Conservation (phyloP, 2,113 vertebrate species). For the Hippocampus comes region DNA sequence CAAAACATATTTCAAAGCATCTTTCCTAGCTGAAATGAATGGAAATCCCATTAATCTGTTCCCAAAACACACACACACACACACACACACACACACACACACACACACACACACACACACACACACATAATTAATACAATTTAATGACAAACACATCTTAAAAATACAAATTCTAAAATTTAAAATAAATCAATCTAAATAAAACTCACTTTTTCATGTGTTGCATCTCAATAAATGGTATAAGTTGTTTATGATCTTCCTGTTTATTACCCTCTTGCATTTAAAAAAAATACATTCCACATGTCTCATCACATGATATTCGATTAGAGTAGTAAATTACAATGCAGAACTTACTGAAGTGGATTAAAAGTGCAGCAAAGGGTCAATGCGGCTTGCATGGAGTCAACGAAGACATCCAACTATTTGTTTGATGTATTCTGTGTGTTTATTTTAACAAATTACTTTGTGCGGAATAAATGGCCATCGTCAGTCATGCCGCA, state of each 20-base stretch:
- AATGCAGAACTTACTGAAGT: not conserved
- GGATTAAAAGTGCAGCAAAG: not conserved
- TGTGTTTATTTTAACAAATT: conserved; percentile 16
- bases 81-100: no score
- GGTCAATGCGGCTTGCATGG: not conserved
- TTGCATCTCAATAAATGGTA: not conserved
- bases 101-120: no score
- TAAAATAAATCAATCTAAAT: no score
- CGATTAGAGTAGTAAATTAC: no score
- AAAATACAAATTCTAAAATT: not conserved
- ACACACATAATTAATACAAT: no score
- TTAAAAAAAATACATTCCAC: no score
- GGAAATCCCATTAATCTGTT: no score
- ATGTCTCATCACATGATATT: no score
- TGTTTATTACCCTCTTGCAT: not conserved
- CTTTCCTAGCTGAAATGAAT: no score
- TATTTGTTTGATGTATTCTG: no score
- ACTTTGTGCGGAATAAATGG: conserved; percentile 41
- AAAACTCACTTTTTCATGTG: not conserved
- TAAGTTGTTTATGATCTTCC: not conserved
- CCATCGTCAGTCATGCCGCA: conserved; percentile 36
- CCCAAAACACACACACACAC: no score
- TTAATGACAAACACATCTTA: not conserved
- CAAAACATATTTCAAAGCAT: no score
- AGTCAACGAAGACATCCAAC: not conserved